Evolutionary conservation across 2,797 vertebrate species (phyloP).

Genomic region (Botia almorhae): DNA sequence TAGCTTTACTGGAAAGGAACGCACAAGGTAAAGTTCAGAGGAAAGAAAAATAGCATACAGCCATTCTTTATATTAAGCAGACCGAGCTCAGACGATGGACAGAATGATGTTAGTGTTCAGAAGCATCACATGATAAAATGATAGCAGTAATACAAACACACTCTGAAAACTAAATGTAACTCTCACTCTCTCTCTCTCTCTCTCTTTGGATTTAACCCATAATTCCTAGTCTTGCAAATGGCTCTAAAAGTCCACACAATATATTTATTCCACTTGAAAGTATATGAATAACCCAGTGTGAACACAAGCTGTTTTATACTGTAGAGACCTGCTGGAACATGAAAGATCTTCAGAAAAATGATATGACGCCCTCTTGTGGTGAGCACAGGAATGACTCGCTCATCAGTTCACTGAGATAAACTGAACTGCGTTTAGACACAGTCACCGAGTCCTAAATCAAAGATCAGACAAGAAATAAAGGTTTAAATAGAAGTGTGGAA

Average conservation of each 20-base stretch:
- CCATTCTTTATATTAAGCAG: background rate
- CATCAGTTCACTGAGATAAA: background rate
- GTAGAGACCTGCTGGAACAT: too few relatives aligned
- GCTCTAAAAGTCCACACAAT: too few relatives aligned
- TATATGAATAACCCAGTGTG: too few relatives aligned
- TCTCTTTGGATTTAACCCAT: too few relatives aligned
- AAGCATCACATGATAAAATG: background rate
- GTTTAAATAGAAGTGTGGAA: background rate
- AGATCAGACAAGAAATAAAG: background rate
- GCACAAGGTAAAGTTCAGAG: background rate
- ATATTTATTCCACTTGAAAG: too few relatives aligned
- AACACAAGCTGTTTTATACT: too few relatives aligned
- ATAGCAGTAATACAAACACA: too few relatives aligned
- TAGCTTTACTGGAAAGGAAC: background rate
- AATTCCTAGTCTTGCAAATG: too few relatives aligned
- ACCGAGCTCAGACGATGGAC: background rate
- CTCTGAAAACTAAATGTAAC: too few relatives aligned
- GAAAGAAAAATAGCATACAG: background rate
- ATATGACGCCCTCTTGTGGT: slow-evolving; percentile 35
- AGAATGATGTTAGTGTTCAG: background rate
- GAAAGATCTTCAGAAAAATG: background rate
- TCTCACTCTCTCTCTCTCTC: too few relatives aligned
- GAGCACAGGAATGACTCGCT: background rate
- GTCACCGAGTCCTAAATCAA: background rate
- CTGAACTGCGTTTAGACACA: background rate